Evolutionary conservation across 2,113 vertebrate genomes (phyloP).

Genomic region (Tachysurus vachellii): DNA sequence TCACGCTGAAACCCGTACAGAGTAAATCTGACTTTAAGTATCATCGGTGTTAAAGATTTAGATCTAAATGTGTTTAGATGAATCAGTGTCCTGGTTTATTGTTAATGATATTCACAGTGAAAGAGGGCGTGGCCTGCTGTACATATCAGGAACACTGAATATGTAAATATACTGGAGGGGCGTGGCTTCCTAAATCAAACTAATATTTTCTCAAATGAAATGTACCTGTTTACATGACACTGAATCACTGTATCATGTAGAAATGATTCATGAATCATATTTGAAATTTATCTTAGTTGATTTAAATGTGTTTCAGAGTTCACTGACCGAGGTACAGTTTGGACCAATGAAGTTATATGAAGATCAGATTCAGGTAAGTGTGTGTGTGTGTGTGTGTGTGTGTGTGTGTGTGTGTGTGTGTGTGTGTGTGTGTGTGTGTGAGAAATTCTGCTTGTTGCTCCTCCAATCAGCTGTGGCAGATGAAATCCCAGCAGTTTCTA

Average conservation of each 20-base stretch:
- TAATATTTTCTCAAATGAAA: not conserved
- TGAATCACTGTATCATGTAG: not conserved
- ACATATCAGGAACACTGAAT: not conserved
- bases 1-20: not conserved
- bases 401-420: not conserved
- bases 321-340: slow-evolving; percentile 89
- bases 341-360: slow-evolving; percentile 97
- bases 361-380: slow-evolving; percentile 94
- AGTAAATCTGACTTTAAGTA: not conserved
- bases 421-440: not conserved
- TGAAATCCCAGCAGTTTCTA: slow-evolving; percentile 59
- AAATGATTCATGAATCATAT: slow-evolving; percentile 6
- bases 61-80: not conserved
- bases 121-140: not conserved
- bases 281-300: slow-evolving; percentile 4
- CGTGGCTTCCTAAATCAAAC: not conserved
- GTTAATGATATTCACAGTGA: not conserved
- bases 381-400: not conserved
- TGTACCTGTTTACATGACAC: not conserved
- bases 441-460: not conserved
- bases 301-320: slow-evolving; percentile 72
- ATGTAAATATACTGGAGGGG: not conserved
- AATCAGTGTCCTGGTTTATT: not conserved
- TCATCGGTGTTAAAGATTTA: no score
- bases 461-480: slow-evolving; percentile 52